phyloP scores from a whole-genome alignment of 1,140 invertebrate genomes.

The Drosophila pallidifrons region DNA sequence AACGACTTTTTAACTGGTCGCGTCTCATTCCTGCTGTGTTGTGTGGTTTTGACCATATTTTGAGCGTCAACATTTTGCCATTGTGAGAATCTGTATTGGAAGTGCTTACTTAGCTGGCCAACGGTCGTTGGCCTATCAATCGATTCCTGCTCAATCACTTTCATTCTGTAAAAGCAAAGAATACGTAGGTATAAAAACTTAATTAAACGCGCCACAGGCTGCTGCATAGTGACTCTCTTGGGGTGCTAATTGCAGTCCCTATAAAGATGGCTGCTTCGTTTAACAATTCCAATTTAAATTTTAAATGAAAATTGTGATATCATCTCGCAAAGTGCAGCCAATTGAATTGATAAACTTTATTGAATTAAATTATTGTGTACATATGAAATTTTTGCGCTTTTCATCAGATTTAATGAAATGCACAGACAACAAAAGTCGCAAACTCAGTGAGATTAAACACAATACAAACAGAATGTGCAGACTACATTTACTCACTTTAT shows the following conservation, averaged over 20 bases:
- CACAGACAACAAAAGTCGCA: constrained; percentile 75
- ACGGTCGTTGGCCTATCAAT: constrained; percentile 31
- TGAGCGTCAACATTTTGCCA: constrained; percentile 45
- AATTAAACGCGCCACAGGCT: constrained; percentile 19
- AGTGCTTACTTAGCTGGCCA: constrained; percentile 32
- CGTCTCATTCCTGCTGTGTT: constrained; percentile 31
- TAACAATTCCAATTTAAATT: constrained; percentile 16
- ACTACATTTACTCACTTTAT: background rate
- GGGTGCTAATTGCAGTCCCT: constrained; percentile 36
- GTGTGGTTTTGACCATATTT: constrained; percentile 62
- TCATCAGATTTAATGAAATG: constrained; percentile 65
- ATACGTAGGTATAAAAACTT: constrained; percentile 5
- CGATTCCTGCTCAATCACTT: constrained; percentile 21
- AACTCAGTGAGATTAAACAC: constrained; percentile 16
- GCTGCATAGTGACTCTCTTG: background rate
- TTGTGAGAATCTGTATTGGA: constrained; percentile 38
- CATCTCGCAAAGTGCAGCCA: constrained; percentile 30
- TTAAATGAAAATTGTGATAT: constrained; percentile 30
- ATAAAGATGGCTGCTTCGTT: background rate
- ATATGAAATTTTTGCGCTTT: constrained; percentile 10
- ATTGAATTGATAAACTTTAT: constrained; percentile 49
- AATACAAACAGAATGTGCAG: background rate
- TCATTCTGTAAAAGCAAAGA: constrained; percentile 27
- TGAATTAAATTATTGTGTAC: constrained; percentile 52
- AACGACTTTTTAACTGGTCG: constrained; percentile 13